Percentiles rank a stretch among this genome's conserved stretches.
phyloP scores from a whole-genome alignment of 2,888 invertebrate genomes.

The Volucella bombylans region DNA sequence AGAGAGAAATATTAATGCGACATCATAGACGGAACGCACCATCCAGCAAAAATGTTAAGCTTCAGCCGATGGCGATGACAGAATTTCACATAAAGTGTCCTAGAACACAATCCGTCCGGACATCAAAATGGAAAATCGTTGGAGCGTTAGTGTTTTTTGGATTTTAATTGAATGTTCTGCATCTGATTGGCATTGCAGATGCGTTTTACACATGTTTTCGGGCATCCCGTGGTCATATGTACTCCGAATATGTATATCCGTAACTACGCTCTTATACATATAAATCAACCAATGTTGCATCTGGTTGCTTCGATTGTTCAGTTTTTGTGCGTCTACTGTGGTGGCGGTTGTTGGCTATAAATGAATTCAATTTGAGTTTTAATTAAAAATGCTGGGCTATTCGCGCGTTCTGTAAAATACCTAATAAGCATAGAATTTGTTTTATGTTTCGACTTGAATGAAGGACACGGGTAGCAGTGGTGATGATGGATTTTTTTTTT shows the following conservation, averaged over 20 bases:
- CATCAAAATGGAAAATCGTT: conserved; percentile 41
- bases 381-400: conserved; percentile 49
- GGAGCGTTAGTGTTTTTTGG: conserved; percentile 38
- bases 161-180: conserved; percentile 52
- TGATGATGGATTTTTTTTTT: too few species aligned
- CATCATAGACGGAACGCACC: not conserved
- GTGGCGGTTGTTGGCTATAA: conserved; percentile 25
- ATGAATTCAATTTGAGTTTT: conserved; percentile 58
- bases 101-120: conserved; percentile 12
- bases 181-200: conserved; percentile 50
- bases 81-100: conserved; percentile 13
- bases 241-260: too few species aligned
- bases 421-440: conserved; percentile 14
- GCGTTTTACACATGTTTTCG: conserved; percentile 49
- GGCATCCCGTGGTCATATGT: conserved; percentile 20
- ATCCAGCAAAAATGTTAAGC: conserved; percentile 8
- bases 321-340: conserved; percentile 11
- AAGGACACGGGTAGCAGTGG: not conserved
- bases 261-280: too few species aligned
- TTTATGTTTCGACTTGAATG: conserved; percentile 1
- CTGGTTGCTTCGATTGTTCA: conserved; percentile 50
- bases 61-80: conserved; percentile 25
- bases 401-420: conserved; percentile 20
- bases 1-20: conserved; percentile 29
- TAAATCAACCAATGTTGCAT: conserved; percentile 15